Evolutionary conservation across 2,797 vertebrate genomes (phyloP).

Genomic region (Okamejei kenojei): DNA sequence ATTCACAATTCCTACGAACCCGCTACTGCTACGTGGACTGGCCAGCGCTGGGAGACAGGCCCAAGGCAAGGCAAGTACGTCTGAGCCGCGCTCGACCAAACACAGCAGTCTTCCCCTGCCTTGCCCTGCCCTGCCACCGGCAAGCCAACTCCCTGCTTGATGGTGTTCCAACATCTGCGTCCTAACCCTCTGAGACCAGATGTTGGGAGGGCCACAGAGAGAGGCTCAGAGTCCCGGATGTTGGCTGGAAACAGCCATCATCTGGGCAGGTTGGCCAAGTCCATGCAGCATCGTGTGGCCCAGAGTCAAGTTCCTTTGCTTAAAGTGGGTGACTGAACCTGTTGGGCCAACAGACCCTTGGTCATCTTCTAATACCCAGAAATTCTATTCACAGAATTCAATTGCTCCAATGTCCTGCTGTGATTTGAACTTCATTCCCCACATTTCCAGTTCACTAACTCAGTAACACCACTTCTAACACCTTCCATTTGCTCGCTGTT

Average conservation of each 20-base stretch:
- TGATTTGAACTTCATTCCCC: neutral
- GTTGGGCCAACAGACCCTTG: neutral
- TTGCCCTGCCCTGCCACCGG: neutral
- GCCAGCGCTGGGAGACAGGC: conserved; percentile 30
- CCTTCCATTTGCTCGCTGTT: neutral
- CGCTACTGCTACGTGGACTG: conserved; percentile 29
- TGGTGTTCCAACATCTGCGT: too few relatives aligned
- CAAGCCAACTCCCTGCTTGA: too few relatives aligned
- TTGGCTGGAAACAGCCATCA: too few relatives aligned
- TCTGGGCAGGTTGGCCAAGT: too few relatives aligned
- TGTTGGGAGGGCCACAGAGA: too few relatives aligned
- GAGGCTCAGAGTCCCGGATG: too few relatives aligned
- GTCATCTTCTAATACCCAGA: neutral
- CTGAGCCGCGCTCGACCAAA: neutral
- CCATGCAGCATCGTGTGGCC: too few relatives aligned
- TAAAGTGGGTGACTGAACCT: too few relatives aligned
- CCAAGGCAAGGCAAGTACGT: conserved; percentile 31
- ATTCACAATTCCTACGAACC: conserved; percentile 29
- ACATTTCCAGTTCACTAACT: neutral
- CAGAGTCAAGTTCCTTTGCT: too few relatives aligned
- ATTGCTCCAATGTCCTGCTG: neutral
- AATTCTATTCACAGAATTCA: neutral
- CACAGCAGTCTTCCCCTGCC: neutral
- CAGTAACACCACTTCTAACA: neutral
- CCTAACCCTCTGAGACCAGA: too few relatives aligned